A percentile compares a stretch with the other conserved stretches of the same genome.
Evolutionary conservation across 2,113 vertebrate genomes (phyloP).

Genomic region (Piaya cayana): DNA sequence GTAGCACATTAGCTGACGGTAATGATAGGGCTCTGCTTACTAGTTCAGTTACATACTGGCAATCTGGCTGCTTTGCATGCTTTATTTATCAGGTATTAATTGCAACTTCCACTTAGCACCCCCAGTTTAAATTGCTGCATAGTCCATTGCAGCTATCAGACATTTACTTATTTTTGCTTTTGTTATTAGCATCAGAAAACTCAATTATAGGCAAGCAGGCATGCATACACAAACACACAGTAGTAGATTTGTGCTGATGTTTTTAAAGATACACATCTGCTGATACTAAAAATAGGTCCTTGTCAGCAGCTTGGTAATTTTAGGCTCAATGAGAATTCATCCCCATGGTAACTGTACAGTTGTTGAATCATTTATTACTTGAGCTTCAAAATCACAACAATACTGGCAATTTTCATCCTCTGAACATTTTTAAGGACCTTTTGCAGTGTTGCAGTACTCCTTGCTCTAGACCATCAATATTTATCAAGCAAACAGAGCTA

Average conservation of each 20-base stretch:
- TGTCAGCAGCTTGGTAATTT: conserved; percentile 73
- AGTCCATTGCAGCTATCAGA: neutral
- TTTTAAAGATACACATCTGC: conserved; percentile 74
- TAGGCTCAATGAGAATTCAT: conserved; percentile 74
- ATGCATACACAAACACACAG: conserved; percentile 43
- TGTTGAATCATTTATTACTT: conserved; percentile 76
- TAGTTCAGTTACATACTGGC: neutral
- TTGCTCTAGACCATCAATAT: neutral
- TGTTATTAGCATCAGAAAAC: conserved; percentile 26
- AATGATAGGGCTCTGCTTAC: conserved; percentile 20
- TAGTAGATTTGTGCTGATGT: conserved; percentile 60
- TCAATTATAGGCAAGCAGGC: conserved; percentile 15
- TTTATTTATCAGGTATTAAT: conserved; percentile 54
- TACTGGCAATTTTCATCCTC: conserved; percentile 22
- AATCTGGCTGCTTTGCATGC: neutral
- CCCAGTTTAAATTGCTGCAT: neutral
- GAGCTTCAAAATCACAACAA: conserved; percentile 64
- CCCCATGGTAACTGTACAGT: conserved; percentile 74
- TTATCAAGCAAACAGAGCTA: neutral
- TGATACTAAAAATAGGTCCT: conserved; percentile 72
- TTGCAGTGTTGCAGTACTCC: neutral
- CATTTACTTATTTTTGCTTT: neutral
- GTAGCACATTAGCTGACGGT: neutral
- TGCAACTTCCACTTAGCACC: neutral
- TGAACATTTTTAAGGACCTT: conserved; percentile 45